Evolutionary conservation across 2,113 vertebrate species (phyloP).

Genomic region (Ciconia boyciana): DNA sequence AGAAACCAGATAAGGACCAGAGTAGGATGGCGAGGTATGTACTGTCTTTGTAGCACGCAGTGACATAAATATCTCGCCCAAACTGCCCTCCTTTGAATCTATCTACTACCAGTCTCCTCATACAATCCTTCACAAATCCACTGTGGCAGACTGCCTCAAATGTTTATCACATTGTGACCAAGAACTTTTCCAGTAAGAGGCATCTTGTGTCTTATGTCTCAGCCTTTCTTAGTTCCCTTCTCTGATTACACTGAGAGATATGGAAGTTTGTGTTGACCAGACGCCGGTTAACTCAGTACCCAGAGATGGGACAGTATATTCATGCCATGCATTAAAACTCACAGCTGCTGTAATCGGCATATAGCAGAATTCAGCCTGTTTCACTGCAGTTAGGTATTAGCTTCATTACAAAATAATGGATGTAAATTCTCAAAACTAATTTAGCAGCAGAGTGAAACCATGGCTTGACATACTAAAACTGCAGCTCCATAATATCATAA

Average conservation of each 20-base stretch:
- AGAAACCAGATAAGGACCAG: not conserved
- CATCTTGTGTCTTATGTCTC: not conserved
- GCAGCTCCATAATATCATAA: not conserved
- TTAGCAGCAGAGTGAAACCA: not conserved
- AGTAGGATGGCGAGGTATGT: not conserved
- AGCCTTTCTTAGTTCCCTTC: not conserved
- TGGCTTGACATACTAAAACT: not conserved
- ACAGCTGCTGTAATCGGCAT: not conserved
- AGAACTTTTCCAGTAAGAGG: not conserved
- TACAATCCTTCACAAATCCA: not conserved
- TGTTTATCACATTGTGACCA: not conserved
- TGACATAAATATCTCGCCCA: not conserved
- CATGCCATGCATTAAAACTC: not conserved
- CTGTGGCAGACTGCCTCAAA: not conserved
- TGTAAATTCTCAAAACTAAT: not conserved
- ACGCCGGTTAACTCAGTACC: not conserved
- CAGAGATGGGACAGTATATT: not conserved
- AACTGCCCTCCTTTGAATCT: not conserved
- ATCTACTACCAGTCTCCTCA: not conserved
- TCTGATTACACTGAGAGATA: not conserved
- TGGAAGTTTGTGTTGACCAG: not conserved
- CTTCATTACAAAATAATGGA: not conserved
- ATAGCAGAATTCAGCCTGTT: not conserved
- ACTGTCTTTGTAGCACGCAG: not conserved
- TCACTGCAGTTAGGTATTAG: not conserved